A percentile compares a stretch with the other conserved stretches of the same genome.
These are phyloP conservation scores for Oppia nitens DNA, from an alignment of 1,140 invertebrate genomes.

Conservation along the genomic window DNA sequence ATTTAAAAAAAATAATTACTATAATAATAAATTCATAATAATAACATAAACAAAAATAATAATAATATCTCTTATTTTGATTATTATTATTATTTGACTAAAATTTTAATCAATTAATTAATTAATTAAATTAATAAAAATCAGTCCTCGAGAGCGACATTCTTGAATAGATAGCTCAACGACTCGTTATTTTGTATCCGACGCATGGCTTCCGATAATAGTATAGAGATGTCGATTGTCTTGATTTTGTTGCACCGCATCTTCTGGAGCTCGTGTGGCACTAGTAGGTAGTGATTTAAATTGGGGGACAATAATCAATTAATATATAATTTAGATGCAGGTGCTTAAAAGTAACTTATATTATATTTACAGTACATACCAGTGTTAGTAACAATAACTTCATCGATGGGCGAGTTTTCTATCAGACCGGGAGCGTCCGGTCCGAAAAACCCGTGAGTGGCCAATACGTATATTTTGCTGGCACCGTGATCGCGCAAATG, in stretches of 20 bases:
- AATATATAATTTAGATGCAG: not conserved
- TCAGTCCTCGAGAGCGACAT: conserved; percentile 88
- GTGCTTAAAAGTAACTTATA: not conserved
- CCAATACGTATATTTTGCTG: conserved; percentile 96
- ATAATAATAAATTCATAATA: no score
- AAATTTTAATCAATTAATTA: no score
- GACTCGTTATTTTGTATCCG: conserved; percentile 97
- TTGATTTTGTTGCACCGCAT: conserved; percentile 98
- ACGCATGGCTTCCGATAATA: conserved; percentile 86
- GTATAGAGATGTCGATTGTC: conserved; percentile 90
- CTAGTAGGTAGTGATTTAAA: conserved; percentile 24
- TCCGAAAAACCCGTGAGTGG: conserved; percentile 89
- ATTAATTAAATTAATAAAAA: no score
- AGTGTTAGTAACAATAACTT: conserved; percentile 97
- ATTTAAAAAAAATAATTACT: no score
- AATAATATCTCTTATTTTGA: no score
- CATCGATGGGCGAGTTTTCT: conserved; percentile 91
- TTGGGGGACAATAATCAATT: not conserved
- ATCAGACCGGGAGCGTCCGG: conserved; percentile 87
- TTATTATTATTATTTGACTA: no score
- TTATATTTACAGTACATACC: not conserved
- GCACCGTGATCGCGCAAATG: conserved; percentile 92
- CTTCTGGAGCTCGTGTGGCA: conserved; percentile 94
- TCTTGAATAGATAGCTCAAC: conserved; percentile 95
- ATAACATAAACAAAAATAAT: no score